phyloP scores from a whole-genome alignment of 1,140 invertebrate genomes.

The Sycobia sp. region DNA sequence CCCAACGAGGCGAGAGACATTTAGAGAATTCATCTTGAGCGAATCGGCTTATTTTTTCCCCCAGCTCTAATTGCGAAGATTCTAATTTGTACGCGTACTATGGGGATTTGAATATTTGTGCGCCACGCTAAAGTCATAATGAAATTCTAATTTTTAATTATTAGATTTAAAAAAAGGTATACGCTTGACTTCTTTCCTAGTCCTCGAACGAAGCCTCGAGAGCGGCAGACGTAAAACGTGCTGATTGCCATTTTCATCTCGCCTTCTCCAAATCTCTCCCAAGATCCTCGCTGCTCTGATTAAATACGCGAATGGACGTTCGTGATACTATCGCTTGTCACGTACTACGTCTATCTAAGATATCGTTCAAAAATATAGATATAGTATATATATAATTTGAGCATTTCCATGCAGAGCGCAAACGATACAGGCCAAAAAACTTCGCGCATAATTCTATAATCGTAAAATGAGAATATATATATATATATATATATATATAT shows the following conservation, averaged over 20 bases:
- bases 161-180: too few relatives aligned
- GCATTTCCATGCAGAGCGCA: slow-evolving; percentile 10
- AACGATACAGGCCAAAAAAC: too few relatives aligned
- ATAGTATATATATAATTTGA: slow-evolving; percentile 3
- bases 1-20: neutral
- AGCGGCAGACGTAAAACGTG: too few relatives aligned
- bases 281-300: slow-evolving; percentile 4
- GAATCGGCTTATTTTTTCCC: neutral
- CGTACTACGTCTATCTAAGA: neutral
- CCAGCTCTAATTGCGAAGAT: neutral
- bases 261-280: slow-evolving; percentile 6
- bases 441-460: too few relatives aligned
- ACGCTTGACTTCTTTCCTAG: too few relatives aligned
- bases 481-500: too few relatives aligned
- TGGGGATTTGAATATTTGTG: too few relatives aligned
- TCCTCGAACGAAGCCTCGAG: too few relatives aligned
- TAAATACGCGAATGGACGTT: slow-evolving; percentile 24
- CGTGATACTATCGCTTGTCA: neutral
- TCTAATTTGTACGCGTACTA: neutral
- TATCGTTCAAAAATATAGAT: neutral
- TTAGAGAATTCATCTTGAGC: neutral
- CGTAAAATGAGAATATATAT: too few relatives aligned
- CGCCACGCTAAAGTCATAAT: too few relatives aligned
- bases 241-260: too few relatives aligned
- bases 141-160: too few relatives aligned